Base-by-base conservation (phyloP, 2,113 vertebrate genomes). In the Orycteropus afer region DNA sequence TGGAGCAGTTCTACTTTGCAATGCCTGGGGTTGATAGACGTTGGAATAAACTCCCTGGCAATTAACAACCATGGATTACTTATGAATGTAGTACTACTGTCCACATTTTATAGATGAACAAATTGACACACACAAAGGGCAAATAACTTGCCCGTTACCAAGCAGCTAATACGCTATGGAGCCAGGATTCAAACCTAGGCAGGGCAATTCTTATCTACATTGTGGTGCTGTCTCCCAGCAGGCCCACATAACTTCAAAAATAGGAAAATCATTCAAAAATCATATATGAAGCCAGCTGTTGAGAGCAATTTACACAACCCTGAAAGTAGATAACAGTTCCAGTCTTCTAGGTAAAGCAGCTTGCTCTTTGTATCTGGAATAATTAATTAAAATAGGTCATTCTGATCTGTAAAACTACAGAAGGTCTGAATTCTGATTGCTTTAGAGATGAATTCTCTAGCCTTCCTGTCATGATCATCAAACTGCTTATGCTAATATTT, bases 331-430 rank as follows among this genome's bases (percentile, higher is more conserved):
- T 76, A 96, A 74, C 84, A 94, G 82, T 42, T 85, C 49, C 45
- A 93, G 1, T 96, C 55, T 34, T 93, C 90, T 85, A 59, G 95
- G 96, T 74, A 97, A 95, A 97, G 86, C 78, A 95, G 90, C 81
- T 95, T 53, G 96, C 90, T 96, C 85, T 93, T 95, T 95, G 61
- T 91, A 95, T 96, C 78, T 95, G 79, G 89, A 89, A 97, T 95
- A 96, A 94, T 95, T 93, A 96, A 96, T 97, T 97, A 96, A 95
- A 96, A 92, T 89, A 94, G 92, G 94, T 93, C 89, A 96, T 95
- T 92, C 51, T 93, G 90, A 96, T 96, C 90, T 91, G 86, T 89
- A 95, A 95, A 95, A 89, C 71, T 61, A n/a, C 84, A 92, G 95
- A 95, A 83, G 88, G 94, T 90, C 92, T 97, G 93, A 91, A 95